These are phyloP conservation scores for Ophiodon elongatus DNA, from an alignment of 2,113 vertebrate species.

Conservation along the genomic window DNA sequence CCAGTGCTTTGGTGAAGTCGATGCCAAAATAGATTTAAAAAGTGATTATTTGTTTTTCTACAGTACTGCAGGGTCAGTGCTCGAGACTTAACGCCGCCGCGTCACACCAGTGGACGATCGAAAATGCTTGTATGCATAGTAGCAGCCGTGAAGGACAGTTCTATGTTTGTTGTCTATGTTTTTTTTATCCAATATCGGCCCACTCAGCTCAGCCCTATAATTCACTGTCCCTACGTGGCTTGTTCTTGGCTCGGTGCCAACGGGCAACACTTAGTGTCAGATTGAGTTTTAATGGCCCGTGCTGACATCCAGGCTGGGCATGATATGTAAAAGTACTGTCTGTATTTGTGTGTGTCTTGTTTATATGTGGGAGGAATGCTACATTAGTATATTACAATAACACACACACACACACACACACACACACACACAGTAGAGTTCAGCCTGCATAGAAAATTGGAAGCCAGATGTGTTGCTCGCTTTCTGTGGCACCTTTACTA, in stretches of 20 bases:
- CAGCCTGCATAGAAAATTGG: too few relatives aligned
- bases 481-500: not conserved
- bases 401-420: too few relatives aligned
- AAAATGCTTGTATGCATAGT: too few relatives aligned
- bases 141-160: not conserved
- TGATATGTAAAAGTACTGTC: not conserved
- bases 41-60: too few relatives aligned
- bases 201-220: not conserved
- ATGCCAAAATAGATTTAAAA: too few relatives aligned
- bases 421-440: not conserved
- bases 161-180: not conserved
- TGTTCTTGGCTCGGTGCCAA: not conserved
- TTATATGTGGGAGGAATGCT: not conserved
- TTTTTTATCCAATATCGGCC: not conserved
- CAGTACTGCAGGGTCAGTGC: too few relatives aligned
- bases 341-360: not conserved
- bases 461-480: not conserved
- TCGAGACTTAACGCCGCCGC: too few relatives aligned
- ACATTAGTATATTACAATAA: not conserved
- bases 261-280: not conserved
- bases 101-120: too few relatives aligned
- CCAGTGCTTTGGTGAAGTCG: too few relatives aligned
- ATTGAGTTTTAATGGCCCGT: conserved; percentile 7
- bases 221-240: conserved; percentile 1
- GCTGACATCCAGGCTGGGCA: not conserved